These are phyloP conservation scores for Galerucella nymphaeae DNA, from an alignment of 2,888 invertebrate species.

Conservation along the genomic window DNA sequence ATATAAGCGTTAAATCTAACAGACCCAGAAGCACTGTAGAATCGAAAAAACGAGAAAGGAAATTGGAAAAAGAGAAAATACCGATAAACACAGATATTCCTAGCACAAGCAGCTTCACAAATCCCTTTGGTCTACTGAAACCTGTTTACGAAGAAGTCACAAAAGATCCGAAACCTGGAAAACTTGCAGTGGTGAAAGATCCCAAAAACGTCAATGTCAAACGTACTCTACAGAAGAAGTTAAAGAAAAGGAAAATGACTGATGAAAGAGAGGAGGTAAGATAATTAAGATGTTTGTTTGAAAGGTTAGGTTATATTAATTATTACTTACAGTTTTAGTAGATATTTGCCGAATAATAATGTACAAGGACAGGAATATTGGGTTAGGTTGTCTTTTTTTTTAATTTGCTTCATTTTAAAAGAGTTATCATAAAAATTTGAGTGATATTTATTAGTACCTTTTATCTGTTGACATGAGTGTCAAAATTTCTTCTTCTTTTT, in stretches of 20 bases:
- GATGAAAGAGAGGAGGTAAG: slow-evolving; percentile 53
- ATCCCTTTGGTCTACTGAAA: slow-evolving; percentile 59
- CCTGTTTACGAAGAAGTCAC: slow-evolving; percentile 59
- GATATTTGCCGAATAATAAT: too few species aligned
- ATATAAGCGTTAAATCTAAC: not conserved
- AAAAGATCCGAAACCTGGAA: slow-evolving; percentile 44
- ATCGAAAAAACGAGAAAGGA: slow-evolving; percentile 33
- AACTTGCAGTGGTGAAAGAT: slow-evolving; percentile 38
- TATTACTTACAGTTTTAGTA: too few species aligned
- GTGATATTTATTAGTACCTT: too few species aligned
- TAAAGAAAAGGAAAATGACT: slow-evolving; percentile 47
- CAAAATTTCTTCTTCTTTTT: too few species aligned
- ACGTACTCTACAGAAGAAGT: slow-evolving; percentile 41
- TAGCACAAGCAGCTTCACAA: slow-evolving; percentile 30
- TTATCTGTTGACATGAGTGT: too few species aligned
- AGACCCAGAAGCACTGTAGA: not conserved
- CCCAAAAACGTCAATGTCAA: slow-evolving; percentile 40
- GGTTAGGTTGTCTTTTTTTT: too few species aligned
- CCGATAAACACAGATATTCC: slow-evolving; percentile 9
- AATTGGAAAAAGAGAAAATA: slow-evolving; percentile 29
- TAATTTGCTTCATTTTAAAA: too few species aligned
- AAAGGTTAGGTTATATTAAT: too few species aligned
- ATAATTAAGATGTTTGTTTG: too few species aligned
- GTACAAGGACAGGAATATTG: too few species aligned
- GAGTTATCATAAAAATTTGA: too few species aligned